A percentile compares a stretch with the other conserved stretches of the same genome.
These are phyloP conservation scores for Acanthosepion pharaonis DNA, from an alignment of 2,888 invertebrate species.

Conservation along the genomic window DNA sequence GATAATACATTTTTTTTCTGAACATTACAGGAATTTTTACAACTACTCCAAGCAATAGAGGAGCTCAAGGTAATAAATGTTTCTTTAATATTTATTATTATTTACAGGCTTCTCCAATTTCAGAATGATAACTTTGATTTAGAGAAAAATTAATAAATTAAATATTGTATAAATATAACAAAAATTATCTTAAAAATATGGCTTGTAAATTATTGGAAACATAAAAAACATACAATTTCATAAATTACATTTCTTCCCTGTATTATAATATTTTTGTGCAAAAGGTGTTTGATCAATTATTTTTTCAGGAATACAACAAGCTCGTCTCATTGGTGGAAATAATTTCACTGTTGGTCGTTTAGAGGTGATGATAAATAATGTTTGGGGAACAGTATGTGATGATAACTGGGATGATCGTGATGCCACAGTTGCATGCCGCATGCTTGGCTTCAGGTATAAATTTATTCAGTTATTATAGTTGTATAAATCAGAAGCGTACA, in stretches of 20 bases:
- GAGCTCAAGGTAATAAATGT: background rate
- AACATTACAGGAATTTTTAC: background rate
- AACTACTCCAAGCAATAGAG: background rate
- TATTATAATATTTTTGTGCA: no score
- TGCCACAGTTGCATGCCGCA: background rate
- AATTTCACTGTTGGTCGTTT: background rate
- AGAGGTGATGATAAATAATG: background rate
- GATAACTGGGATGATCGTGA: slow-evolving; percentile 1
- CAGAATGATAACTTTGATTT: background rate
- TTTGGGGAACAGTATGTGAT: background rate
- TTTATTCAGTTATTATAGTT: background rate
- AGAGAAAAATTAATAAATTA: background rate
- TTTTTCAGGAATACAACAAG: background rate
- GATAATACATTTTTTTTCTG: background rate
- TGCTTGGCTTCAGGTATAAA: slow-evolving; percentile 6
- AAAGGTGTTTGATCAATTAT: background rate
- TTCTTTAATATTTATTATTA: background rate
- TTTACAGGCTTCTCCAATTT: background rate
- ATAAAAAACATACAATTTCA: no score
- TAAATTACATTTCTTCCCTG: no score
- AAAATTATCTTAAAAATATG: background rate
- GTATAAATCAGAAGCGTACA: background rate
- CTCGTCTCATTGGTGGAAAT: background rate
- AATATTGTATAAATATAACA: background rate
- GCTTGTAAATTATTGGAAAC: no score